Percentiles rank a stretch among this genome's conserved stretches.
These are phyloP conservation scores for Euwallacea similis DNA, from an alignment of 1,140 invertebrate species.

Conservation along the genomic window DNA sequence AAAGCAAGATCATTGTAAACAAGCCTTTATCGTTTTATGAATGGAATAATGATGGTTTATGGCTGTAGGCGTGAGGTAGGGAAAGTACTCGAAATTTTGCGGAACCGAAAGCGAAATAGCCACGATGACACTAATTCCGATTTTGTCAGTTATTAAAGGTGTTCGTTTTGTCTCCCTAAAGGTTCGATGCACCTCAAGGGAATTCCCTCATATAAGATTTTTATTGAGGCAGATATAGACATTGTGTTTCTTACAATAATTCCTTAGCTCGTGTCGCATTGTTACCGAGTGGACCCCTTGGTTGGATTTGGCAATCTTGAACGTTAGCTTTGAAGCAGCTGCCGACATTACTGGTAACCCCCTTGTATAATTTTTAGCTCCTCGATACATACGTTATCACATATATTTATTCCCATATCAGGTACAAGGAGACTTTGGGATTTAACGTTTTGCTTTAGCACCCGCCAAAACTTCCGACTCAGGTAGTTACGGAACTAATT, in stretches of 20 bases:
- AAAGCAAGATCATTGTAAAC: slow-evolving; percentile 9
- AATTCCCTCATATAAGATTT: slow-evolving; percentile 39
- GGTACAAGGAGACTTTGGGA: slow-evolving; percentile 27
- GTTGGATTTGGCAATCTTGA: slow-evolving; percentile 39
- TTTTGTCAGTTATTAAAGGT: slow-evolving; percentile 34
- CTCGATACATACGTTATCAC: slow-evolving; percentile 34
- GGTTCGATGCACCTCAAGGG: slow-evolving; percentile 9
- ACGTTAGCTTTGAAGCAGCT: slow-evolving; percentile 32
- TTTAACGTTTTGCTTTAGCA: slow-evolving; percentile 41
- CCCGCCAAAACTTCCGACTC: slow-evolving; percentile 38
- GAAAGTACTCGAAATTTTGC: background rate
- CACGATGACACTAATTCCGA: too few species aligned
- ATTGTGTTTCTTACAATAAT: slow-evolving; percentile 41
- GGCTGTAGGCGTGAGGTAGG: background rate
- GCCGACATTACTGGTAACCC: slow-evolving; percentile 27
- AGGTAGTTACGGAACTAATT: slow-evolving; percentile 40
- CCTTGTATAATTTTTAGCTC: slow-evolving; percentile 38
- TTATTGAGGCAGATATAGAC: slow-evolving; percentile 38
- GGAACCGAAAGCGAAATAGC: too few species aligned
- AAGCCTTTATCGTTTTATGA: slow-evolving; percentile 14
- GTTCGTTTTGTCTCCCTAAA: slow-evolving; percentile 24
- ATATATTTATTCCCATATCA: slow-evolving; percentile 38
- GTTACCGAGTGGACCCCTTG: slow-evolving; percentile 34
- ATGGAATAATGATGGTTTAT: slow-evolving; percentile 13
- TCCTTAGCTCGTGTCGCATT: slow-evolving; percentile 40